phyloP scores from a whole-genome alignment of 2,888 invertebrate genomes.

The Ochropacha duplaris region DNA sequence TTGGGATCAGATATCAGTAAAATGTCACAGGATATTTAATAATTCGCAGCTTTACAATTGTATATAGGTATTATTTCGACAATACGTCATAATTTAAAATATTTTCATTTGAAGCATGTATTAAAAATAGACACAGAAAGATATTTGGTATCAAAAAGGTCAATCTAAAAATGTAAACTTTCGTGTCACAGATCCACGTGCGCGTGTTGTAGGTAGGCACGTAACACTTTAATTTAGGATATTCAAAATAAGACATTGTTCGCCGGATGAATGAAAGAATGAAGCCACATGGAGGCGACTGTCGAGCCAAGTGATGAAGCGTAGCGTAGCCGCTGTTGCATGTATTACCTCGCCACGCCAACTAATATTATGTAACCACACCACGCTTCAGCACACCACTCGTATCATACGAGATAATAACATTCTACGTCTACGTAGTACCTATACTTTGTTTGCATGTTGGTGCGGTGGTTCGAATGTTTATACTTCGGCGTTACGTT shows the following conservation, averaged over 20 bases:
- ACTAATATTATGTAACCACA: conserved; percentile 35
- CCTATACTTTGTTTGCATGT: background rate
- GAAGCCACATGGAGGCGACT: conserved; percentile 15
- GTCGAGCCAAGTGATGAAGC: conserved; percentile 9
- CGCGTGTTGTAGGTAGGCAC: conserved; percentile 1
- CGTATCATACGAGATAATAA: background rate
- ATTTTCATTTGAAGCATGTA: too few relatives aligned
- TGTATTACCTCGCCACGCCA: conserved; percentile 27
- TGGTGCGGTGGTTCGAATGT: background rate
- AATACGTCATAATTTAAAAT: background rate
- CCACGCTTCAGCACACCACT: conserved; percentile 21
- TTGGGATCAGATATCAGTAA: too few relatives aligned
- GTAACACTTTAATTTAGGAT: conserved; percentile 21
- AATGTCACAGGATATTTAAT: background rate
- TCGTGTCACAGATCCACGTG: too few relatives aligned
- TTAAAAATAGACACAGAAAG: too few relatives aligned
- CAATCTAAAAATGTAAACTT: too few relatives aligned
- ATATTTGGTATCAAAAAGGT: too few relatives aligned
- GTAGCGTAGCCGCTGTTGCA: conserved; percentile 9
- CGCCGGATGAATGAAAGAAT: conserved; percentile 40
- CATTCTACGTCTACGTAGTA: background rate
- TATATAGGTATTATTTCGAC: background rate
- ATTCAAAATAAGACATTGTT: conserved; percentile 51
- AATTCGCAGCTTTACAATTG: background rate
- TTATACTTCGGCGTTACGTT: conserved; percentile 3